phyloP scores from a whole-genome alignment of 2,797 vertebrate genomes.

The Platyrinchus mystaceus region DNA sequence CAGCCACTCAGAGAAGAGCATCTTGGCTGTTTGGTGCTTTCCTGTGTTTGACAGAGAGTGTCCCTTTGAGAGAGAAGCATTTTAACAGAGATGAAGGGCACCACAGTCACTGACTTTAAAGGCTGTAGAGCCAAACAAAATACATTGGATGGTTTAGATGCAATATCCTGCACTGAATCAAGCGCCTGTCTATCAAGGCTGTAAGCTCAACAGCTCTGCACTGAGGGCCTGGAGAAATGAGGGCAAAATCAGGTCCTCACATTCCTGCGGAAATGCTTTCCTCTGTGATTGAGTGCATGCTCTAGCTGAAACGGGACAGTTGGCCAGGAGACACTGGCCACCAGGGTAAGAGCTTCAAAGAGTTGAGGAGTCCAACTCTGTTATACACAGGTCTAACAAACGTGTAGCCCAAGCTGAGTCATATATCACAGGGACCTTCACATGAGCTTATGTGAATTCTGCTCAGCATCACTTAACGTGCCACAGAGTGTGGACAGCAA shows the following conservation, averaged over 20 bases:
- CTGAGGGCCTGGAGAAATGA: background rate
- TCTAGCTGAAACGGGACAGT: background rate
- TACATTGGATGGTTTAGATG: background rate
- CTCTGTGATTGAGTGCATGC: background rate
- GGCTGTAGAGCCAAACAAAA: background rate
- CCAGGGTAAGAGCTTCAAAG: background rate
- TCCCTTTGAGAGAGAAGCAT: background rate
- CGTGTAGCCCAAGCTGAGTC: background rate
- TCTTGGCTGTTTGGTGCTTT: background rate
- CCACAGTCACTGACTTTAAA: background rate
- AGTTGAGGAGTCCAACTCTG: background rate
- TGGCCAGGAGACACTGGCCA: background rate
- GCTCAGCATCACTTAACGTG: background rate
- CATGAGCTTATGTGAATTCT: background rate
- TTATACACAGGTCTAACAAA: background rate
- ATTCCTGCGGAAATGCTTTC: background rate
- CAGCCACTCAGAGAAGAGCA: background rate
- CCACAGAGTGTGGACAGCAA: background rate
- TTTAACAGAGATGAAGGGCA: background rate
- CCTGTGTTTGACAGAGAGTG: background rate
- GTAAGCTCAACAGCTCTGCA: background rate
- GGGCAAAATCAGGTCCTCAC: accelerated
- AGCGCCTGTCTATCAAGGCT: background rate
- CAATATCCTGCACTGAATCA: background rate
- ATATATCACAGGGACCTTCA: background rate